These are phyloP conservation scores for Megaceryle torquata DNA, from an alignment of 2,113 vertebrate species.

Conservation along the genomic window DNA sequence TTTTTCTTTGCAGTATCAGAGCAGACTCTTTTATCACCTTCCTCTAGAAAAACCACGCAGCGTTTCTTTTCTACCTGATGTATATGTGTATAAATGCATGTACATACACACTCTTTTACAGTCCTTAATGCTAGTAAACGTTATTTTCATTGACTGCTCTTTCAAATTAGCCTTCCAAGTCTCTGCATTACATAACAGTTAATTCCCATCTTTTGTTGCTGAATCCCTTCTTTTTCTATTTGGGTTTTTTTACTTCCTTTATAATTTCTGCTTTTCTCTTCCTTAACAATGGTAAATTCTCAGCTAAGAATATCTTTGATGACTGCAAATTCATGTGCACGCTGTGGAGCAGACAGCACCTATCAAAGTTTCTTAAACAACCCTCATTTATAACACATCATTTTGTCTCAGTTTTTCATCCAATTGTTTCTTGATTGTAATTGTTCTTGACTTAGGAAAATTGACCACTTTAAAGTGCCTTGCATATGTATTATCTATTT, in stretches of 20 bases:
- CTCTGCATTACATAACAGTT: not conserved
- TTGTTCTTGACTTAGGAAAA: not conserved
- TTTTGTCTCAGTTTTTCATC: not conserved
- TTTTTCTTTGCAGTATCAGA: not conserved
- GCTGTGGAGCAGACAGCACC: not conserved
- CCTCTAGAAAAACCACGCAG: not conserved
- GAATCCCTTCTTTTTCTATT: not conserved
- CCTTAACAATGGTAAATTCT: not conserved
- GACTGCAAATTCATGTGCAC: not conserved
- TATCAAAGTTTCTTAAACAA: constrained; percentile 13
- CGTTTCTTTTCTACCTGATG: not conserved
- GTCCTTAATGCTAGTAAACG: not conserved
- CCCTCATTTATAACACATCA: not conserved
- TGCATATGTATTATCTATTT: not conserved
- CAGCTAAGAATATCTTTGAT: not conserved
- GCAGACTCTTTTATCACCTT: not conserved
- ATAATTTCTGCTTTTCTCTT: constrained; percentile 26
- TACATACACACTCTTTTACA: not conserved
- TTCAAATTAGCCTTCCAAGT: not conserved
- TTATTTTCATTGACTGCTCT: not conserved
- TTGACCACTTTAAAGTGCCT: not conserved
- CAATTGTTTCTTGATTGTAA: not conserved
- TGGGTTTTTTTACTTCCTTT: not conserved
- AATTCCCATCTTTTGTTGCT: not conserved
- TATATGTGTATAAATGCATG: not conserved